Percentiles rank a stretch among this genome's conserved stretches.
phyloP scores from a whole-genome alignment of 2,797 vertebrate genomes.

The Cossypha niveicapilla region DNA sequence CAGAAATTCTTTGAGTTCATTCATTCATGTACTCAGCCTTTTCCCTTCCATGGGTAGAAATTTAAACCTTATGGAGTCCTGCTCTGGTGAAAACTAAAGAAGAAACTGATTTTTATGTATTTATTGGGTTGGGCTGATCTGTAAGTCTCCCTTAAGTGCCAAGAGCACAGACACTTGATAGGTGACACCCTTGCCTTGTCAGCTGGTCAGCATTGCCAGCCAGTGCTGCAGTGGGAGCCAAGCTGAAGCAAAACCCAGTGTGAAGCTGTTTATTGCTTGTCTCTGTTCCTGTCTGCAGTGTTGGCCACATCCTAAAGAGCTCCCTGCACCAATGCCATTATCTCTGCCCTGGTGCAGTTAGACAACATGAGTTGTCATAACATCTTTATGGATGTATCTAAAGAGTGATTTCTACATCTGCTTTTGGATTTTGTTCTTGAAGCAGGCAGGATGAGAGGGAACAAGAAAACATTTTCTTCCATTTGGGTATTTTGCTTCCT shows the following conservation, averaged over 20 bases:
- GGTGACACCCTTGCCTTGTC: not conserved
- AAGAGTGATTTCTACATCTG: not conserved
- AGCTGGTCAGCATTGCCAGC: not conserved
- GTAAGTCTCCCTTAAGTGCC: not conserved
- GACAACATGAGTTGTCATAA: not conserved
- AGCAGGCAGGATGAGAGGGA: not conserved
- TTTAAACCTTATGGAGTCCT: accelerated
- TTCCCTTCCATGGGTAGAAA: not conserved
- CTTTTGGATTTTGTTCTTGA: not conserved
- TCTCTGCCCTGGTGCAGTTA: not conserved
- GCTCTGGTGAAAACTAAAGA: not conserved
- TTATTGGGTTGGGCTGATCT: not conserved
- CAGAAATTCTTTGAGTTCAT: not conserved
- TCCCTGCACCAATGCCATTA: accelerated
- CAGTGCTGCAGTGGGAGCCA: not conserved
- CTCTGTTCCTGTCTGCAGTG: not conserved
- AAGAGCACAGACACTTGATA: not conserved
- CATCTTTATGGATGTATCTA: not conserved
- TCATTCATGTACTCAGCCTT: not conserved
- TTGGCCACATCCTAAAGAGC: not conserved
- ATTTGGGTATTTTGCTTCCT: not conserved
- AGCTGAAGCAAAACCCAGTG: not conserved
- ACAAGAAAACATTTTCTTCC: not conserved
- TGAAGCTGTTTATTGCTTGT: not conserved
- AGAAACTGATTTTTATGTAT: not conserved